Evolutionary conservation across 2,888 invertebrate species (phyloP), one percentile per base, ranked within the genome.

Genomic region (Calameuta filiformis): DNA sequence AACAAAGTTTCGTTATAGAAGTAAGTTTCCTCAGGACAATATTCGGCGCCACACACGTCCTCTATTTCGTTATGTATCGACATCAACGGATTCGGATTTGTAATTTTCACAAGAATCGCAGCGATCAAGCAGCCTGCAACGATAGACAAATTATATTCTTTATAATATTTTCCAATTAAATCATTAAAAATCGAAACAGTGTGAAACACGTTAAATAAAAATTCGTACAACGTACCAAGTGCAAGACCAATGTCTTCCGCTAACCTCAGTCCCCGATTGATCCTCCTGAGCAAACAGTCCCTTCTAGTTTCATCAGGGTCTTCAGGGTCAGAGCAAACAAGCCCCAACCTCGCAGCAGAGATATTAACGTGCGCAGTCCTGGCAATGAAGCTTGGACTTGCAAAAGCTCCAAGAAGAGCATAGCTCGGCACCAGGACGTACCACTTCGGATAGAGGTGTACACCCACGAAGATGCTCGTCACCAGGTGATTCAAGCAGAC

Each of bases 211-310:
- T 23, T 56, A 56, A 56, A 56, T 23, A 56, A 9, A 56, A 1
- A 56, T 23, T 9, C 4, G 6, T 40, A 15, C 15, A 1, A 40
- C 40, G 40, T 40, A 87, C 90, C 90, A 76, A 91, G 80, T 68
- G 91, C 90, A n/a, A 91, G 87, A 34, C 90, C 90, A 78, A 90
- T 82, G 40, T 91, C 90, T 80, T 91, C 90, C 23, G 91, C 91
- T 34, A 91, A 83, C 82, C 89, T 91, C 77, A 91, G 85, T 34
- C 87, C 88, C 69, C 90, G 82, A 69, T 89, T 90, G 78, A 91
- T 87, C 77, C 91, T 84, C 77, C 90, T 86, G 9, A 91, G 83
- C 73, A 90, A 81, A 80, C 90, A 91, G 73, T 91, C 90, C 35
- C 90, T 85, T 73, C 90, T 86, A 4, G 89, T 89, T 73, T 91